phyloP scores from a whole-genome alignment of 2,113 vertebrate genomes.

The Tetraodon nigroviridis region DNA sequence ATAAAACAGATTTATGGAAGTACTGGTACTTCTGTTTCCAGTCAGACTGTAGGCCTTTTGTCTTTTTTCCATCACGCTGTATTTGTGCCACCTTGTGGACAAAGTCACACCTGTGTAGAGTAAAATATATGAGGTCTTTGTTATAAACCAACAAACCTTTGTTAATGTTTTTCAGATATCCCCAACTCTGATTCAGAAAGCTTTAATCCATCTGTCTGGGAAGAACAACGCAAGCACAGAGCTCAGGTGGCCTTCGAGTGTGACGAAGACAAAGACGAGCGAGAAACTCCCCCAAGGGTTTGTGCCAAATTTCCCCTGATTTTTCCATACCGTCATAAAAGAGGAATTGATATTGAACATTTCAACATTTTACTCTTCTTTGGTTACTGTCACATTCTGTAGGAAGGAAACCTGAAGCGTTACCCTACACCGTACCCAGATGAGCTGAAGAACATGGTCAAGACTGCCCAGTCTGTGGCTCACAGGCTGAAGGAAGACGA shows the following conservation, averaged over 20 bases:
- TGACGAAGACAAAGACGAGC: slow-evolving; percentile 96
- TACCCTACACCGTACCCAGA: slow-evolving; percentile 98
- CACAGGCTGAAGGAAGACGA: slow-evolving; percentile 94
- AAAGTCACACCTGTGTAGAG: slow-evolving; percentile 1
- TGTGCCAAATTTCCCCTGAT: slow-evolving; percentile 36
- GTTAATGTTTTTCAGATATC: slow-evolving; percentile 75
- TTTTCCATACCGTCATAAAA: background rate
- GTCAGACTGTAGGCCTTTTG: background rate
- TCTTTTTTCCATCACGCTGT: background rate
- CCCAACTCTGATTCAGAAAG: slow-evolving; percentile 96
- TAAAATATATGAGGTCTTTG: background rate
- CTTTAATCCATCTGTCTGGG: slow-evolving; percentile 96
- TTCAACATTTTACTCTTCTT: background rate
- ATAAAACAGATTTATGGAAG: background rate
- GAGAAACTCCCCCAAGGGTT: slow-evolving; percentile 87
- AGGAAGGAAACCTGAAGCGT: slow-evolving; percentile 97
- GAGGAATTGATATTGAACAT: background rate
- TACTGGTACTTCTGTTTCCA: background rate
- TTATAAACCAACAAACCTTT: background rate
- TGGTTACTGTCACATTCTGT: background rate
- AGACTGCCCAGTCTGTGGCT: slow-evolving; percentile 96
- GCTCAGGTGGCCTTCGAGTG: slow-evolving; percentile 98
- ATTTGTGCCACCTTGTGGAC: slow-evolving; percentile 50
- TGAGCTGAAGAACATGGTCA: slow-evolving; percentile 99
- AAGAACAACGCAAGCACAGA: slow-evolving; percentile 94